Conservation (phyloP, 2,888 invertebrate species). For the Campoletis raptor region DNA sequence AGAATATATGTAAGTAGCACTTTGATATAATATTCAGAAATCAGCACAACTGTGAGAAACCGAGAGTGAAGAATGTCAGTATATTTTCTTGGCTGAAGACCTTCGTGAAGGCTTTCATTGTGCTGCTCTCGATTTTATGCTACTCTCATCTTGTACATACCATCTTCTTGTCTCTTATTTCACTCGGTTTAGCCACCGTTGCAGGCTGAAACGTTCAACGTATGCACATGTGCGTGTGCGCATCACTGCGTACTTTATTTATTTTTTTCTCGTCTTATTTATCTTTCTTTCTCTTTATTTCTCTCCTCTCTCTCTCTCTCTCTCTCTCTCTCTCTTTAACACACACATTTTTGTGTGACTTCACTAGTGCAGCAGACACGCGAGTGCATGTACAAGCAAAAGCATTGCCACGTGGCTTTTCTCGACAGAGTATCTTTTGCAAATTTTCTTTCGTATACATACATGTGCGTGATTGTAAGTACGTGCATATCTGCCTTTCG, state of each 20-base stretch:
- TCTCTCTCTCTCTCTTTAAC: slow-evolving; percentile 33
- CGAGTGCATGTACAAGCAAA: slow-evolving; percentile 43
- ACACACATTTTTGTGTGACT: not conserved
- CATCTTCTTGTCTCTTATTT: slow-evolving; percentile 65
- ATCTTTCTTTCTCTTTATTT: slow-evolving; percentile 36
- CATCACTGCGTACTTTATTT: slow-evolving; percentile 50
- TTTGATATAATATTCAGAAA: slow-evolving; percentile 43
- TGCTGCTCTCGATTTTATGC: slow-evolving; percentile 40
- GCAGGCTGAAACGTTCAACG: slow-evolving; percentile 61
- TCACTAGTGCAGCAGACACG: slow-evolving; percentile 52
- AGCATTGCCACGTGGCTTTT: slow-evolving; percentile 57
- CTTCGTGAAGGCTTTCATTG: slow-evolving; percentile 64
- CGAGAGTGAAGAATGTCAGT: slow-evolving; percentile 29
- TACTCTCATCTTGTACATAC: slow-evolving; percentile 70
- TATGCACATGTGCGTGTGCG: slow-evolving; percentile 61
- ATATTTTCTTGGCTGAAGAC: slow-evolving; percentile 46
- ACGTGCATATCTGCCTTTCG: slow-evolving; percentile 34
- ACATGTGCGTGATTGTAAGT: not conserved
- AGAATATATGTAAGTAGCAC: slow-evolving; percentile 4
- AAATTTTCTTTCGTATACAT: slow-evolving; percentile 29
- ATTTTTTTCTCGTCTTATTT: slow-evolving; percentile 51
- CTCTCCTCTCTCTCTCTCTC: slow-evolving; percentile 30
- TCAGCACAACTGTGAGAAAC: slow-evolving; percentile 40
- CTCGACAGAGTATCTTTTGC: slow-evolving; percentile 41
- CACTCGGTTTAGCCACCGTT: slow-evolving; percentile 58